Evolutionary conservation across 2,888 invertebrate genomes (phyloP), one percentile per base, ranked within the genome.

Genomic region (Caenorhabditis drosophilae): DNA sequence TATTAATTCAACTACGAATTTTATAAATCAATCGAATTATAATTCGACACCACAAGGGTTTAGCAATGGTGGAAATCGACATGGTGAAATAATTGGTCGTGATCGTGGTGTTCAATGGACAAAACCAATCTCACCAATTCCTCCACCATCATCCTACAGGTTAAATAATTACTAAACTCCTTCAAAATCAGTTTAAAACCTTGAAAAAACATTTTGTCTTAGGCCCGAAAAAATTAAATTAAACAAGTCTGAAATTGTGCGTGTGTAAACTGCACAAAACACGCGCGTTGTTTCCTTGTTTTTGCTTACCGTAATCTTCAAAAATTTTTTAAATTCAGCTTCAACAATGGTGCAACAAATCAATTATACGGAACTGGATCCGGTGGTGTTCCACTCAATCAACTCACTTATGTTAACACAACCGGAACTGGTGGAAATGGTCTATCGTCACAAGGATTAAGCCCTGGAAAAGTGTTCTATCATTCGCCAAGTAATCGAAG

Each of bases 401-500:
- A 75, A 47, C 35, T 61, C 52, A 70, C 72, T 1, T 70, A 64
- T 45, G 70, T 75, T 47, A 59, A 70, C 41, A 75, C 74, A 7
- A 35, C 48, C 11, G 34, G 46, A 15, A 20, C 25, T 42, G 26
- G 22, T 26, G 18, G 31, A n/a, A n/a, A 15, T 15, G 49, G 40
- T 7, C 47, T 38, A 26, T 26, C 31, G 0, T 44, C 40, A 31
- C 38, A 40, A 12, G 57, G 57, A 1, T 40, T 57, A 6, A 52
- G 56, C 2, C 59, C 64, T 23, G 50, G 50, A 11, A 60, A 57
- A 44, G 50, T 70, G 16, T 61, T 57, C 57, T 76, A 70, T 58
- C 73, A 72, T n/a, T 70, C 74, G 4, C 75, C 75, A 22, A 51
- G 58, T 1, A 54, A 69, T 4, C 58, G 79, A 3, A 70, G 67